phyloP scores from a whole-genome alignment of 2,888 invertebrate species.

The Leptopilina myrica region DNA sequence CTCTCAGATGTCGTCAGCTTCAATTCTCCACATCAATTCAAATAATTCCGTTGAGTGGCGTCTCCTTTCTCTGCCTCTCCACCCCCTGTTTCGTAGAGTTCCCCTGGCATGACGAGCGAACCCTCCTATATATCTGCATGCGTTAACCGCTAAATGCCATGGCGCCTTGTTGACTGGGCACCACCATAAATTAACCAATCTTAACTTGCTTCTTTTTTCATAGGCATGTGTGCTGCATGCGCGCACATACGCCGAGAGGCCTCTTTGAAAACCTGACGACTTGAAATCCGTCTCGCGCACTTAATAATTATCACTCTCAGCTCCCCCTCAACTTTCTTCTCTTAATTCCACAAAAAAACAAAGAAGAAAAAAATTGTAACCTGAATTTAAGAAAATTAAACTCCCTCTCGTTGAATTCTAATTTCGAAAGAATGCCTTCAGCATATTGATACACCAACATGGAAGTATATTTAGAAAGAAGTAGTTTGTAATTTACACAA shows the following conservation, averaged over 20 bases:
- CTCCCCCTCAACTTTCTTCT: constrained; percentile 33
- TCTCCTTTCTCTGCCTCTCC: constrained; percentile 52
- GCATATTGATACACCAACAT: too few relatives aligned
- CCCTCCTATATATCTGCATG: constrained; percentile 53
- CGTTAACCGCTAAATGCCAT: constrained; percentile 68
- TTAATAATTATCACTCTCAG: constrained; percentile 42
- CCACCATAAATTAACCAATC: constrained; percentile 71
- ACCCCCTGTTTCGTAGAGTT: constrained; percentile 42
- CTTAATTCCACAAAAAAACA: background rate
- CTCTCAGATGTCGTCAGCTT: constrained; percentile 68
- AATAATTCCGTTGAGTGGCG: constrained; percentile 68
- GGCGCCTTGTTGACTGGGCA: constrained; percentile 73
- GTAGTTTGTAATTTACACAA: too few relatives aligned
- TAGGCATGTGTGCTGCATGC: constrained; percentile 33
- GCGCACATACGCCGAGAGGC: constrained; percentile 6
- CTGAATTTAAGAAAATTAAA: too few relatives aligned
- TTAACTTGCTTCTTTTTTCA: constrained; percentile 55
- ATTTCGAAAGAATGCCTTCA: too few relatives aligned
- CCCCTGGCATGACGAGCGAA: constrained; percentile 46
- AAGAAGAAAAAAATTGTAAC: too few relatives aligned
- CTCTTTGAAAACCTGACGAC: constrained; percentile 31
- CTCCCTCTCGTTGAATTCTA: too few relatives aligned
- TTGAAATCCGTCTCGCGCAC: constrained; percentile 29
- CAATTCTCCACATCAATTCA: constrained; percentile 73
- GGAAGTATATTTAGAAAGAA: too few relatives aligned